Base-by-base conservation (phyloP, 2,113 vertebrate species). In the Reinhardtius hippoglossoides region DNA sequence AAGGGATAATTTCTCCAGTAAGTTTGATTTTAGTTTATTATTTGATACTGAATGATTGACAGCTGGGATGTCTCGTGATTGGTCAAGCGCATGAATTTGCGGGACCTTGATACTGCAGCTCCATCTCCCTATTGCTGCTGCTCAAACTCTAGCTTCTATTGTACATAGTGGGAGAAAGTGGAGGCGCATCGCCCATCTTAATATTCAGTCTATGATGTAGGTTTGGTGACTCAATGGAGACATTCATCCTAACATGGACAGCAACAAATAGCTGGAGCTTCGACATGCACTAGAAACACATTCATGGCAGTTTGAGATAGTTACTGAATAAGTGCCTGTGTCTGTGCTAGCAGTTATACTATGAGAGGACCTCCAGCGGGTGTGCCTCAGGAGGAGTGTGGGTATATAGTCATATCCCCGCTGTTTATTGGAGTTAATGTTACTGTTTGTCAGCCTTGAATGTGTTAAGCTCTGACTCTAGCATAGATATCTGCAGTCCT, bases 381-480 rank as follows among this genome's bases (percentile, higher is more conserved):
- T 37, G 13, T 9, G 8, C 37, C 31, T 56, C 14, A 16, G 18
- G 50, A 1, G 20, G 27, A n/a, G 13, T 1, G 52, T 6, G n/a
- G 5, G 20, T 42, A 26, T 40, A 20, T 18, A 68, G 52, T 21
- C 21, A 9, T 40, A 21, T 20, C 27, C 26, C 24, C n/a, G 63
- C 42, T 50, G 10, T 44, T 63, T 16, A 63, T 3, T n/a, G 24
- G 7, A 5, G 42, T 27, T 66, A 50, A 48, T 48, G 18, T 52
- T 52, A 54, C 20, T 7, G 27, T 67, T 9, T 55, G 20, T 67
- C 65, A 37, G 65, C 65, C 46, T 31, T 21, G n/a, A 55, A 68
- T 68, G 15, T 55, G 31, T 37, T 23, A 21, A 54, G 20, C 42
- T 48, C 42, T 65, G 62, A 65, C 10, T 65, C 24, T 42, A 44